Evolutionary conservation across 1,140 invertebrate genomes (phyloP), one percentile per base, ranked within the genome.

Genomic region (Cryptotermes secundus): DNA sequence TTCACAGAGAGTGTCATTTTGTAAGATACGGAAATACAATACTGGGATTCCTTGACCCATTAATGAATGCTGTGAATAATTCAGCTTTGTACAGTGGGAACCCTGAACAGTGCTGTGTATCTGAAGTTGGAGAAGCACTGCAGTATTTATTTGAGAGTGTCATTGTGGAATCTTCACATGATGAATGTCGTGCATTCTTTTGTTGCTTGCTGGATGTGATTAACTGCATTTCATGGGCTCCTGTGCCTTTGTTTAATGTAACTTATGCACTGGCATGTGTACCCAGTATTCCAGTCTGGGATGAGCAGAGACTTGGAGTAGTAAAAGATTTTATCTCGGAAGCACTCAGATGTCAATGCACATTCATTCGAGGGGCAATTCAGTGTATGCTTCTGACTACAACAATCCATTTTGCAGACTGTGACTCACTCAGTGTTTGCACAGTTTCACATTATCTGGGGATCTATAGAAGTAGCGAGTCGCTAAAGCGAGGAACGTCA

Each of bases 171-270:
- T 45, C 31, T 45, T 19, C 38, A 12, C 24, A 38, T 45, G 81
- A 34, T 10, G 24, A 45, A 1, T 45, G 22, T 42, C 24, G 38
- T 38, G 24, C 10, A 19, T 45, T 82, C 45, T 82, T 82, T 34
- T 12, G 36, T 49, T 19, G 14, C 31, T 26, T 84, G 34, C 42
- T 84, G 35, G 79, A 59, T 42, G 36, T 26, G 26, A 65, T 80
- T 19, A 72, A 35, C n/a, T 19, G 12, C 10, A 31, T 84, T 79
- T 83, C 26, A 81, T 89, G 90, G 90, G 87, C 88, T 16, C 89
- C 89, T 24, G 86, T 90, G 59, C 84, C 90, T 0, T 85, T 91
- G 65, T 90, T 87, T 86, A 89, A 89, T 83, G 49, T 89, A 22
- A 85, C 86, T n/a, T 81, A 86, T 34, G 83, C 86, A 34, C 85